Base-by-base conservation (phyloP, 2,113 vertebrate genomes). In the Ophiodon elongatus region DNA sequence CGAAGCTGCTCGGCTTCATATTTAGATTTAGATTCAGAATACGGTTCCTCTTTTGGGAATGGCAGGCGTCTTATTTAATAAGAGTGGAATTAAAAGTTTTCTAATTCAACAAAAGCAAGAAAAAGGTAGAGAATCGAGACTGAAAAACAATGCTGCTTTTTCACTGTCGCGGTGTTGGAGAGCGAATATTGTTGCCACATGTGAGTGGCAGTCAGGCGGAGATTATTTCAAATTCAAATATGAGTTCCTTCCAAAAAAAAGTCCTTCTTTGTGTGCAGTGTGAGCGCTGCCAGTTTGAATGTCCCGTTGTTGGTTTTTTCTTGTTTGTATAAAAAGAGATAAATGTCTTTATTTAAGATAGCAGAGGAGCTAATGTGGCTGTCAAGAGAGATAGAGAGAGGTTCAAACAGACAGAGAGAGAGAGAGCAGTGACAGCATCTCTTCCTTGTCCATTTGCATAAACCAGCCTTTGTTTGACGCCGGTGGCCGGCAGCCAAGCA, bases 381-480 rank as follows among this genome's bases (percentile, higher is more conserved):
- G 92, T 91, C 83, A 84, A 29, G 73, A 71, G 75, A 75, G 92
- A 91, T 74, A 85, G 87, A 92, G 88, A 62, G 88, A 88, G 79
- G 77, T 79, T 86, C 79, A 85, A 78, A 85, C 23, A 83, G 80
- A 90, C 63, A 90, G 80, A 77, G 68, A 64, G 71, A 71, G 59
- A 76, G 72, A 66, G 71, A 87, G 84, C 82, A 90, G 79, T 90
- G 85, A 91, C 89, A 91, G 89, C 93, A 86, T 91, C 91, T 90
- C 89, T 90, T 91, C 85, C 84, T 87, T 83, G 90, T 64, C 92
- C 93, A 95, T 96, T 96, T 96, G 95, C 94, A 95, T 95, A 94
- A 95, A 95, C 88, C 95, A 93, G 94, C 91, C 94, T 96, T 96
- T 96, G 95, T 96, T 95, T 96, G 92, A 91, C 89, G 89, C 89